Percentiles rank a stretch among this genome's conserved stretches.
Conservation (phyloP, 2,113 vertebrate genomes). For the Nannospalax galili region DNA sequence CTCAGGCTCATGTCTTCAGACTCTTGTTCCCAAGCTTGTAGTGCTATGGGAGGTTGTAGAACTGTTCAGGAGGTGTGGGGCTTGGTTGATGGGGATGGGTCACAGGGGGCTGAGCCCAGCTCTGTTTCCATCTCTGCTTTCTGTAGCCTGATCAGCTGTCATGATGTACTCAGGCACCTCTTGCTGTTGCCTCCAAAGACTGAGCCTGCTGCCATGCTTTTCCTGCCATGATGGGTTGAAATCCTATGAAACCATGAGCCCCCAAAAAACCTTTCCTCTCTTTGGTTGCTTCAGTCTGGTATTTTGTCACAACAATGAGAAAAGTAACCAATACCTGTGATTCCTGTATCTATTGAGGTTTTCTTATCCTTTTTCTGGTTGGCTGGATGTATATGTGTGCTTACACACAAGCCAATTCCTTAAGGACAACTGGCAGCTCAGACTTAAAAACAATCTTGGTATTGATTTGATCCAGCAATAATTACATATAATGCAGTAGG, state of each 20-base stretch:
- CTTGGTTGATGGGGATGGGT: background rate
- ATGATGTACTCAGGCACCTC: background rate
- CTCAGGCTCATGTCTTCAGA: background rate
- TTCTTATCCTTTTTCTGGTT: constrained; percentile 22
- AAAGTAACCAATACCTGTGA: background rate
- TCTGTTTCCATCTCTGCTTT: background rate
- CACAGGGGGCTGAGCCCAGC: background rate
- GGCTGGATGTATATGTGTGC: background rate
- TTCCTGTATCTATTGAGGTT: background rate
- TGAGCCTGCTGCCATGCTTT: background rate
- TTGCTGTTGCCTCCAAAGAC: background rate
- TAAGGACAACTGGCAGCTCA: constrained; percentile 45
- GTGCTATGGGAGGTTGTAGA: background rate
- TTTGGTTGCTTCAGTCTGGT: background rate
- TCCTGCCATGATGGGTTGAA: background rate
- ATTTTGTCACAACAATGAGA: background rate
- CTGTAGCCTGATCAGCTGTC: background rate
- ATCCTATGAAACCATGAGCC: background rate
- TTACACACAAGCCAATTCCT: background rate
- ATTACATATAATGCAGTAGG: background rate
- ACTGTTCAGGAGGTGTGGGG: background rate
- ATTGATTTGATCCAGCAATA: constrained; percentile 52
- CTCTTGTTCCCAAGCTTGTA: background rate
- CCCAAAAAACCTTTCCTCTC: no score
- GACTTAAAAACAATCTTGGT: constrained; percentile 16